phyloP scores from a whole-genome alignment of 2,797 vertebrate species.

The Pantherophis alleghaniensis region DNA sequence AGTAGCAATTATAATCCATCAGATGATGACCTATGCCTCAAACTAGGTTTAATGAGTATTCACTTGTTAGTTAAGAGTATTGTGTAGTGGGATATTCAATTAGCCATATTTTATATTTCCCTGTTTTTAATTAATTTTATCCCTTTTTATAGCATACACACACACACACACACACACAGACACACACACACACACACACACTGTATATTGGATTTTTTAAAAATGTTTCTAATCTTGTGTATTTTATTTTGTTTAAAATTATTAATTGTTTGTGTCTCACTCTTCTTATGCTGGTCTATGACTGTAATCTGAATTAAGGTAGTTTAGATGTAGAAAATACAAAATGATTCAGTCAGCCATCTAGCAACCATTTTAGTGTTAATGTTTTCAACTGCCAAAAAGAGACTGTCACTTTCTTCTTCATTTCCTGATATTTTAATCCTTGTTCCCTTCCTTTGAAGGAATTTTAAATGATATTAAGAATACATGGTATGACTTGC shows the following conservation, averaged over 20 bases:
- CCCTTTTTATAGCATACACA: too few relatives aligned
- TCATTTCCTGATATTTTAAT: neutral
- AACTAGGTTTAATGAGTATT: too few relatives aligned
- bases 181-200: too few relatives aligned
- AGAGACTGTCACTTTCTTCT: neutral
- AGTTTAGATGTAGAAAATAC: neutral
- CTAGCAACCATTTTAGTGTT: neutral
- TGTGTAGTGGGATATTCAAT: too few relatives aligned
- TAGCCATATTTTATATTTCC: too few relatives aligned
- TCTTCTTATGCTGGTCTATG: neutral
- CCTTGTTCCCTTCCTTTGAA: neutral
- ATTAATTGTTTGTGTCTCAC: neutral
- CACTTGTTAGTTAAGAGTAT: too few relatives aligned
- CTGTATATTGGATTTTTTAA: too few relatives aligned
- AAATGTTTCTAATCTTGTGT: neutral
- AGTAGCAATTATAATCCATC: neutral
- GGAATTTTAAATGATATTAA: neutral
- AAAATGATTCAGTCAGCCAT: neutral
- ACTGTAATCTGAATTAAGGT: neutral
- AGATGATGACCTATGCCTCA: neutral
- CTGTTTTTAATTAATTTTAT: too few relatives aligned
- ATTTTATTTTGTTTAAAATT: neutral
- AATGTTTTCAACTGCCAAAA: neutral
- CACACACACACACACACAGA: too few relatives aligned
- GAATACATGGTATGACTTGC: neutral